Percentiles rank a stretch among this genome's conserved stretches.
phyloP scores from a whole-genome alignment of 2,113 vertebrate genomes.

The Scomber japonicus region DNA sequence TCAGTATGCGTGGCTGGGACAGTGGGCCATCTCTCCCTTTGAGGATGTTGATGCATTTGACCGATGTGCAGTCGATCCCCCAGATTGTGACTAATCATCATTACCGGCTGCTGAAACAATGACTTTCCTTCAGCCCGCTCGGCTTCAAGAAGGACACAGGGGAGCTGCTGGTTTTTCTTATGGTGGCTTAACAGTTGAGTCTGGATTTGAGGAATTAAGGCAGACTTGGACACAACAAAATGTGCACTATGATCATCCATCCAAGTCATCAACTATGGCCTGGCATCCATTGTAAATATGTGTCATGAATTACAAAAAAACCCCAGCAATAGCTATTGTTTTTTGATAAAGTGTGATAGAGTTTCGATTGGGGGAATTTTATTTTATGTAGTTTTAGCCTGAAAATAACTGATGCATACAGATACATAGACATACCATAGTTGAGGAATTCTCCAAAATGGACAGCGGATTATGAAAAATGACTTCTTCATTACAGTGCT shows the following conservation, averaged over 20 bases:
- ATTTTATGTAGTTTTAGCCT: slow-evolving; percentile 12
- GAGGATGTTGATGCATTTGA: slow-evolving; percentile 83
- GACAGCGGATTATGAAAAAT: slow-evolving; percentile 90
- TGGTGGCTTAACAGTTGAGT: slow-evolving; percentile 75
- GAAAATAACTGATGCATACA: slow-evolving; percentile 40
- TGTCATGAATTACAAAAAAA: slow-evolving; percentile 34
- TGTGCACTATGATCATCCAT: slow-evolving; percentile 70
- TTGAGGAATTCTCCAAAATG: slow-evolving; percentile 69
- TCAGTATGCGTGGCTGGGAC: slow-evolving; percentile 72
- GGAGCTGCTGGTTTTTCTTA: slow-evolving; percentile 76
- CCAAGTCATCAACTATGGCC: slow-evolving; percentile 62
- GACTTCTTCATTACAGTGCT: slow-evolving; percentile 87
- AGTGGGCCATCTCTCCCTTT: slow-evolving; percentile 75
- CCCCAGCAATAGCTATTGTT: slow-evolving; percentile 10
- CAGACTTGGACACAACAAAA: slow-evolving; percentile 74
- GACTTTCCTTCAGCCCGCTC: slow-evolving; percentile 82
- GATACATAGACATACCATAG: slow-evolving; percentile 56
- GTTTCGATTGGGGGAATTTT: slow-evolving; percentile 37
- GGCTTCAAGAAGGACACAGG: slow-evolving; percentile 81
- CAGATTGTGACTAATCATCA: slow-evolving; percentile 85
- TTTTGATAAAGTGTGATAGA: background rate
- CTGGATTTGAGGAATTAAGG: slow-evolving; percentile 78
- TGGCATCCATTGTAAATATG: slow-evolving; percentile 22
- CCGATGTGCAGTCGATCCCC: slow-evolving; percentile 85
- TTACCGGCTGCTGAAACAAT: slow-evolving; percentile 81